phyloP scores from a whole-genome alignment of 2,888 invertebrate species.

The Xylocampa areola region DNA sequence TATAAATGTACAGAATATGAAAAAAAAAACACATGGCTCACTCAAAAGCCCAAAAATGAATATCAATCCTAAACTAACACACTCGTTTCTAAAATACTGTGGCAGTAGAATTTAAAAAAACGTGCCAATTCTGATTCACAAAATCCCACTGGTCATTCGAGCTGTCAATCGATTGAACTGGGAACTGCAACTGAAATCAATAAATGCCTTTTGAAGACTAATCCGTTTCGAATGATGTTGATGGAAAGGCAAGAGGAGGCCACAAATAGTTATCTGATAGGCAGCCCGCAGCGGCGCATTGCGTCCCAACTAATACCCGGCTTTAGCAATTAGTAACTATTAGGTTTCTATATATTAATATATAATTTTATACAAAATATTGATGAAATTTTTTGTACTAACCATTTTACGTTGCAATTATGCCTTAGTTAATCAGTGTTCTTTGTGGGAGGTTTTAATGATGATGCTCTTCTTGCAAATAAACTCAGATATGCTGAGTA shows the following conservation, averaged over 20 bases:
- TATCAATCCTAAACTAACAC: not conserved
- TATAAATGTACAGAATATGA: too few species aligned
- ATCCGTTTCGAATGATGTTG: constrained; percentile 55
- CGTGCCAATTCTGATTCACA: constrained; percentile 3
- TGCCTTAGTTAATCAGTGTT: too few species aligned
- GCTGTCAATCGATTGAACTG: constrained; percentile 22
- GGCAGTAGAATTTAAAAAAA: not conserved
- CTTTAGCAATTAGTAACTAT: constrained; percentile 12
- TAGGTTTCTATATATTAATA: constrained; percentile 2
- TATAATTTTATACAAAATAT: constrained; percentile 26
- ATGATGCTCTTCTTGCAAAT: too few species aligned
- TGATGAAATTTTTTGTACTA: constrained; percentile 2
- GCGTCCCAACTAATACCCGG: constrained; percentile 42
- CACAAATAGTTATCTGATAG: constrained; percentile 47
- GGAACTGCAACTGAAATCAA: constrained; percentile 43
- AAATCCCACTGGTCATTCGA: constrained; percentile 18
- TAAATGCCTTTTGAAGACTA: constrained; percentile 50
- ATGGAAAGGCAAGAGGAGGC: constrained; percentile 40
- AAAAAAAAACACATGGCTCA: too few species aligned
- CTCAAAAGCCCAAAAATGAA: not conserved
- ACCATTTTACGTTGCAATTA: not conserved
- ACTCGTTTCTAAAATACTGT: not conserved
- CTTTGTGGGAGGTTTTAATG: too few species aligned
- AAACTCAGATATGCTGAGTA: too few species aligned
- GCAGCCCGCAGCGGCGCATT: constrained; percentile 26